Conservation (phyloP, 2,888 invertebrate genomes). For the Synanthedon vespiformis region DNA sequence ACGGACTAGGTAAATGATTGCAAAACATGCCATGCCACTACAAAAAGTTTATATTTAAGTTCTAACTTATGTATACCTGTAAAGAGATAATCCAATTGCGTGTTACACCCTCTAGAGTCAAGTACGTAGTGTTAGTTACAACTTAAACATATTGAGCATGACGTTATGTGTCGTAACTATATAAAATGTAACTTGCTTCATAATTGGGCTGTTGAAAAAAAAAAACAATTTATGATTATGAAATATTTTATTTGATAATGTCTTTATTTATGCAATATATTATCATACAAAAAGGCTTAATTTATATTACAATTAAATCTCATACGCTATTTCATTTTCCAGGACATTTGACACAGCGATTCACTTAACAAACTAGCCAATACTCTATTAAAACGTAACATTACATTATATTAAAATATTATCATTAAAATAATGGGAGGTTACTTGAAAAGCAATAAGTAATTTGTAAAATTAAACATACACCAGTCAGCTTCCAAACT, state of each 20-base stretch:
- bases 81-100: no score
- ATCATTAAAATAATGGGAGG: conserved; percentile 16
- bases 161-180: neutral
- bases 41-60: neutral
- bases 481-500: conserved; percentile 36
- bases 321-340: conserved; percentile 28
- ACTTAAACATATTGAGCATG: no score
- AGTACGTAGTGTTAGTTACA: no score
- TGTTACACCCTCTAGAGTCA: no score
- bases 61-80: neutral
- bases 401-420: conserved; percentile 10
- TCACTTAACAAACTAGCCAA: conserved; percentile 16
- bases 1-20: no score
- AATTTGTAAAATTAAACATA: conserved; percentile 28
- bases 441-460: conserved; percentile 28
- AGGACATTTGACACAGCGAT: conserved; percentile 57
- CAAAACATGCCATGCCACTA: neutral
- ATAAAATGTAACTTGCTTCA: neutral
- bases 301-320: conserved; percentile 38
- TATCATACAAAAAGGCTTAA: conserved; percentile 64
- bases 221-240: conserved; percentile 15
- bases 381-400: conserved; percentile 14
- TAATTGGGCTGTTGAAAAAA: neutral
- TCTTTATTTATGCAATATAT: conserved; percentile 60
- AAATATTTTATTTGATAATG: conserved; percentile 61